Percentiles rank a stretch among this genome's conserved stretches.
Conservation (phyloP, 1,140 invertebrate species). For the Nomia melanderi region DNA sequence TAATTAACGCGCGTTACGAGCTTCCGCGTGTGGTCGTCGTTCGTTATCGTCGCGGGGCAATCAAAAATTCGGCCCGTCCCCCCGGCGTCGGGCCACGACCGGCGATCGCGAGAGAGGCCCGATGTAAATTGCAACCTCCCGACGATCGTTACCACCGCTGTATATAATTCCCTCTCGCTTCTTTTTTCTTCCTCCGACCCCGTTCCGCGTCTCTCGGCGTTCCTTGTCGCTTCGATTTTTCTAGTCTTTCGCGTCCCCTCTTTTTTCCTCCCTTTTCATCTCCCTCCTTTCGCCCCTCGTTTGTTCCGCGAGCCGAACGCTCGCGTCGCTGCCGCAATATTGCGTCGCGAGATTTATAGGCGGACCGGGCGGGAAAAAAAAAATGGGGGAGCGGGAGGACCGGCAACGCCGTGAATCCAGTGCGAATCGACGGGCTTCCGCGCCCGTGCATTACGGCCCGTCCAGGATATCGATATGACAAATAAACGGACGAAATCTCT, state of each 20-base stretch:
- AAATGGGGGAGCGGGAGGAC: background rate
- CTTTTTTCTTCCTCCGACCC: no score
- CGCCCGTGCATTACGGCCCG: conserved; percentile 23
- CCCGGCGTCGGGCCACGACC: background rate
- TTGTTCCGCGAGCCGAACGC: background rate
- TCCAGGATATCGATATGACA: conserved; percentile 59
- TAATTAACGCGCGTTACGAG: conserved; percentile 26
- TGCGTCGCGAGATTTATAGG: conserved; percentile 47
- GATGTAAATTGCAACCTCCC: conserved; percentile 29
- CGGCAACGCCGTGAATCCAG: conserved; percentile 5
- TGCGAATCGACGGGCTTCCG: conserved; percentile 25
- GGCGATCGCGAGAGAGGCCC: background rate
- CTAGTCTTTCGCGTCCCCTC: background rate
- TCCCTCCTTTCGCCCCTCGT: no score
- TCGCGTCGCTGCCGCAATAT: conserved; percentile 37
- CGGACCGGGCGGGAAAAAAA: background rate
- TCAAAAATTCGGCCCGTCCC: conserved; percentile 21
- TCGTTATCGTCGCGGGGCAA: conserved; percentile 39
- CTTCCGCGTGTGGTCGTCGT: conserved; percentile 38
- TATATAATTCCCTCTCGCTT: background rate
- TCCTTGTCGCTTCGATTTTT: background rate
- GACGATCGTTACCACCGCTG: background rate
- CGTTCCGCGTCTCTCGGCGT: background rate
- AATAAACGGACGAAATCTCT: conserved; percentile 63
- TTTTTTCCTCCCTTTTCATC: background rate